Evolutionary conservation across 2,888 invertebrate genomes (phyloP).

Genomic region (Flexamia atlantica): DNA sequence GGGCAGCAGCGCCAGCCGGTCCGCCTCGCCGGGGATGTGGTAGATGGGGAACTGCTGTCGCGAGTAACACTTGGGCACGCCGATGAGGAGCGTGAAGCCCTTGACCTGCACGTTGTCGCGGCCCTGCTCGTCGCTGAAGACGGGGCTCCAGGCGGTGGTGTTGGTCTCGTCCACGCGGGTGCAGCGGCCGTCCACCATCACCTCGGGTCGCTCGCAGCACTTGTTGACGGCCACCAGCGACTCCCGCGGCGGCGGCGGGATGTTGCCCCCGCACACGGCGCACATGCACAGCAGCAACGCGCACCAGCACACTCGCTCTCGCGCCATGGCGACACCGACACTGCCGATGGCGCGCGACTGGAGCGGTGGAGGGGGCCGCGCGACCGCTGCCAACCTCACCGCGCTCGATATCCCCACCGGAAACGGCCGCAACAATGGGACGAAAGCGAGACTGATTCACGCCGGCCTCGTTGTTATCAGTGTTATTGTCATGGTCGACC

Average conservation of each 20-base stretch:
- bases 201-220: slow-evolving; percentile 86
- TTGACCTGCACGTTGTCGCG: slow-evolving; percentile 48
- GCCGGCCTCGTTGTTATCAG: slow-evolving; percentile 9
- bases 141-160: slow-evolving; percentile 69
- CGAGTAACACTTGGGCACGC: slow-evolving; percentile 84
- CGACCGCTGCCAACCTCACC: slow-evolving; percentile 20
- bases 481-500: slow-evolving; percentile 24
- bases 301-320: background rate
- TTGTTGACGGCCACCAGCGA: slow-evolving; percentile 82
- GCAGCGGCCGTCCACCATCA: slow-evolving; percentile 83
- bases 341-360: background rate
- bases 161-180: slow-evolving; percentile 80
- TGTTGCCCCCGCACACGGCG: slow-evolving; percentile 58
- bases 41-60: slow-evolving; percentile 84
- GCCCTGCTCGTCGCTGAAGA: slow-evolving; percentile 66
- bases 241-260: slow-evolving; percentile 58
- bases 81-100: slow-evolving; percentile 77
- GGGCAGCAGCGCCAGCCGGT: slow-evolving; percentile 81
- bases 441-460: slow-evolving; percentile 12
- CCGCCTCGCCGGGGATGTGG: slow-evolving; percentile 79
- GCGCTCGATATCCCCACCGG: slow-evolving; percentile 40
- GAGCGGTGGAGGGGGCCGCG: background rate
- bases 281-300: slow-evolving; percentile 45
- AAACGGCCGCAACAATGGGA: slow-evolving; percentile 10
- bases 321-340: slow-evolving; percentile 28